These are phyloP conservation scores for Rhipidura dahli DNA, from an alignment of 2,113 vertebrate species.

Conservation along the genomic window DNA sequence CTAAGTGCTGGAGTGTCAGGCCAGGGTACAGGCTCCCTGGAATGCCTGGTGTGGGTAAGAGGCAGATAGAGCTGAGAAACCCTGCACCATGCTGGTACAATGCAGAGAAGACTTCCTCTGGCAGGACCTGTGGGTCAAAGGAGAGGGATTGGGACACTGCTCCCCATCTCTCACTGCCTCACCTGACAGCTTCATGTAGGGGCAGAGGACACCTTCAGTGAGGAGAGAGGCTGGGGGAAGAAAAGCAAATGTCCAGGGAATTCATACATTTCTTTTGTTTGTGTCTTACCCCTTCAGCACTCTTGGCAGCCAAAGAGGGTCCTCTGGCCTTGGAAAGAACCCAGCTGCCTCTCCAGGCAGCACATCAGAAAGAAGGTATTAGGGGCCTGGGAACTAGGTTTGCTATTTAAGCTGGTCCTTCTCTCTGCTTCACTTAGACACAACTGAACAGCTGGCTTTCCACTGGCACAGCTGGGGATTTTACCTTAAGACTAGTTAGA, in stretches of 20 bases:
- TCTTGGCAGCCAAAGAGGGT: not conserved
- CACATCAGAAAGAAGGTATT: not conserved
- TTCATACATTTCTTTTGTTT: not conserved
- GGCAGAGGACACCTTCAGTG: not conserved
- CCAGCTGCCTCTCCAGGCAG: not conserved
- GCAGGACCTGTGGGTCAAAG: not conserved
- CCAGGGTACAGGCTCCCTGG: not conserved
- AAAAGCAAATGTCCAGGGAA: not conserved
- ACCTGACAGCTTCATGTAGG: not conserved
- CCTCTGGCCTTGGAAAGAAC: not conserved
- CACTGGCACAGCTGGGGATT: not conserved
- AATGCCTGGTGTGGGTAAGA: not conserved
- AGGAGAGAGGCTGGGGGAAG: not conserved
- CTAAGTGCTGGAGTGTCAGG: not conserved
- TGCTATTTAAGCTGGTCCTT: not conserved
- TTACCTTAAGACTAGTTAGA: constrained; percentile 8
- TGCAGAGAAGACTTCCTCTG: not conserved
- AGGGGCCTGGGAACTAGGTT: not conserved
- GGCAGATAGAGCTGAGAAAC: not conserved
- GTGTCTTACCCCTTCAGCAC: not conserved
- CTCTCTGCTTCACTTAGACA: not conserved
- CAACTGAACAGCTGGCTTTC: not conserved
- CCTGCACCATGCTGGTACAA: too few relatives aligned
- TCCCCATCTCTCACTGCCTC: not conserved
- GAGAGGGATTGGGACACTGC: not conserved